phyloP scores from a whole-genome alignment of 2,888 invertebrate genomes.

The Quadroppia sp. region DNA sequence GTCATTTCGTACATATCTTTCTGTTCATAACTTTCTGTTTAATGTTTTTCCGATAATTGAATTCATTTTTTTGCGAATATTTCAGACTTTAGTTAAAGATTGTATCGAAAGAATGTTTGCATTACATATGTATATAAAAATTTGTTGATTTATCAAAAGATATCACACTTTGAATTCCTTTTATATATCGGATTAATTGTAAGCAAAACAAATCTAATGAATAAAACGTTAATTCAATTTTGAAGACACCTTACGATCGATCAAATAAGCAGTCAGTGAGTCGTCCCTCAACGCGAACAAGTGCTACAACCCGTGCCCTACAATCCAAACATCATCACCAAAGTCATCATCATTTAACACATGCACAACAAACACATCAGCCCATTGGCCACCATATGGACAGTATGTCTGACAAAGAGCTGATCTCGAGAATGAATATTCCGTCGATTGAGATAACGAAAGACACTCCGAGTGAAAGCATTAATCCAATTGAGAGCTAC shows the following conservation, averaged over 20 bases:
- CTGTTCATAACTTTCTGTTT: neutral
- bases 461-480: constrained; percentile 64
- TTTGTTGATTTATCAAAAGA: too few relatives aligned
- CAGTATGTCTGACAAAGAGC: constrained; percentile 68
- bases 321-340: constrained; percentile 35
- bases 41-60: neutral
- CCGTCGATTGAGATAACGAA: constrained; percentile 71
- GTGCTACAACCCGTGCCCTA: constrained; percentile 35
- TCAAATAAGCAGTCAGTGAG: constrained; percentile 13
- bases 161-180: neutral
- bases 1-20: neutral
- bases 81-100: neutral
- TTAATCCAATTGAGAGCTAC: constrained; percentile 48
- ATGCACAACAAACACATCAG: constrained; percentile 22
- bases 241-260: constrained; percentile 11
- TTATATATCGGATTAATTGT: neutral
- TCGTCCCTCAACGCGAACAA: constrained; percentile 30
- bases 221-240: neutral
- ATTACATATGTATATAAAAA: too few relatives aligned
- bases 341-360: constrained; percentile 15
- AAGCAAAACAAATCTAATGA: too few relatives aligned
- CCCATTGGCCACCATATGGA: constrained; percentile 19
- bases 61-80: neutral
- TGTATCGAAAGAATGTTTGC: neutral
- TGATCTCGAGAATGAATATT: constrained; percentile 54